Evolutionary conservation across 92 coral and sea anemone species (phyloP).

Genomic region (Scolanthus callimorphus): DNA sequence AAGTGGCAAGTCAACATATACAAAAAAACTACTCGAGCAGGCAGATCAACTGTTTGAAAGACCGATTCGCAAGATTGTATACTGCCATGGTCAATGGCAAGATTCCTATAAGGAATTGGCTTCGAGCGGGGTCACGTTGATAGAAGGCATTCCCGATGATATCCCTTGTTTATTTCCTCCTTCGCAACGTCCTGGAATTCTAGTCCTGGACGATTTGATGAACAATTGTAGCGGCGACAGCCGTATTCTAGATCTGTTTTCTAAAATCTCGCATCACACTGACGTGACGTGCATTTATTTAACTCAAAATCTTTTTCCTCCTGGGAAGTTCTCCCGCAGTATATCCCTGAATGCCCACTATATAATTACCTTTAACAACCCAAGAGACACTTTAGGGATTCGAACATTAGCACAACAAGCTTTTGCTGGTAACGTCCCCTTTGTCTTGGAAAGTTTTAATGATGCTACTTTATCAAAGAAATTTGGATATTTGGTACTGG

Average conservation of each 20-base stretch:
- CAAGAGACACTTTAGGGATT: slow-evolving; percentile 4
- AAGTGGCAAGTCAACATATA: slow-evolving; percentile 12
- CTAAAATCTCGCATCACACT: slow-evolving; percentile 7
- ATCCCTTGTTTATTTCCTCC: slow-evolving; percentile 10
- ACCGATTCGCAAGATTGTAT: slow-evolving; percentile 12
- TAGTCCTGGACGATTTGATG: slow-evolving; percentile 23
- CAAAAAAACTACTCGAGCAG: background rate
- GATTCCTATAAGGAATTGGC: background rate
- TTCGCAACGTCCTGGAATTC: slow-evolving; percentile 13
- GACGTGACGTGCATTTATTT: slow-evolving; percentile 13
- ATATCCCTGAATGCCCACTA: slow-evolving; percentile 17
- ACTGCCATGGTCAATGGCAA: slow-evolving; percentile 37
- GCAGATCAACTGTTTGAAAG: slow-evolving; percentile 2
- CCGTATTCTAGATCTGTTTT: slow-evolving; percentile 2
- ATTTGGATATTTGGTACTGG: too few species aligned
- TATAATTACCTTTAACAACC: slow-evolving; percentile 16
- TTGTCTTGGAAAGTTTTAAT: slow-evolving; percentile 11
- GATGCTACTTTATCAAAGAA: too few species aligned
- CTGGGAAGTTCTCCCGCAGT: background rate
- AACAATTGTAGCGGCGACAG: background rate
- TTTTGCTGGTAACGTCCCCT: slow-evolving; percentile 11
- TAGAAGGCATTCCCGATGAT: slow-evolving; percentile 27
- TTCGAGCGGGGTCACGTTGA: slow-evolving; percentile 11
- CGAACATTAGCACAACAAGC: slow-evolving; percentile 11
- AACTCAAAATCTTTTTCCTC: slow-evolving; percentile 13